Base-by-base conservation (phyloP, 2,888 invertebrate species). In the Coleophora deauratella region DNA sequence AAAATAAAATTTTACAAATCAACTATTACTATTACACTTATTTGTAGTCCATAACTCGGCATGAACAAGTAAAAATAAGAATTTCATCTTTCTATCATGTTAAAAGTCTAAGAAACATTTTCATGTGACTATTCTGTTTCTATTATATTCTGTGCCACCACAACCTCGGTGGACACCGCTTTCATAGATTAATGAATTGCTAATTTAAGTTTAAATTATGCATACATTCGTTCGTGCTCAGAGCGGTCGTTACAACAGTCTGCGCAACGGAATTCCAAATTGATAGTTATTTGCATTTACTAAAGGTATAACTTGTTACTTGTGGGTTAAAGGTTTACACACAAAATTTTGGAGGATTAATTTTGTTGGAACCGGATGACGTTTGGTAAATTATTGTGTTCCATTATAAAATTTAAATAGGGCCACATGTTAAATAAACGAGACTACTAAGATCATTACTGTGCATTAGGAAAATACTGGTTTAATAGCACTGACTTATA, bases 151-250 rank as follows among this genome's bases (percentile, higher is more conserved):
- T 42, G 40, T 42, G 35, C 31, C 33, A 37, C 42, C 39, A 35
- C 40, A 39, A 37, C 39, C 45, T 27, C 39, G 27, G 28, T 33
- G 47, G 50, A 45, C 40, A 32, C 33, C 4, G 32, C 11, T 10
- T 9, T 27, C 38, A 38, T 37, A 38, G 42, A 42, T 27, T 38
- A 42, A 42, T 33, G 9, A 32, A 32, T 8, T 12, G 36, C 6
- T 30, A 36, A 28, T 30, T 28, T 13, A 9, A 12, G 12, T 15
- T 35, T 31, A 31, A 35, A 35, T 35, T 45, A 38, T 28, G 42
- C 46, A 44, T 46, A 47, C 47, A 43, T 46, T 46, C 40, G 42
- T 47, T 40, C 41, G 32, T 13, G 36, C 37, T 37, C 39, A 33
- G 41, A 41, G 38, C 33, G 43, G 38, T 32, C 15, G 38, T 38